Conservation (phyloP, 1,140 invertebrate species). For the Calliopsis andreniformis region DNA sequence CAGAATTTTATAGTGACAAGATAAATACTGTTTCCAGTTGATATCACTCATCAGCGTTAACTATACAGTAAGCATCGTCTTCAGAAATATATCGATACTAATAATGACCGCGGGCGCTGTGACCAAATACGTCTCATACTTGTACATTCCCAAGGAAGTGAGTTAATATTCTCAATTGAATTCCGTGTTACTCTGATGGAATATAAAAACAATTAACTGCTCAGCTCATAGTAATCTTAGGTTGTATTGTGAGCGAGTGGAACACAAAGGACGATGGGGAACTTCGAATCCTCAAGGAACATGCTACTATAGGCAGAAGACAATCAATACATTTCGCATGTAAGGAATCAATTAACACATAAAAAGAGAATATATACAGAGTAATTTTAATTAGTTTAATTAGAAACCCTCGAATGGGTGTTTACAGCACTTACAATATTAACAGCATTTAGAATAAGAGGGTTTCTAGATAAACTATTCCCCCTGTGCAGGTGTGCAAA, state of each 20-base stretch:
- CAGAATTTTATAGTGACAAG: no score
- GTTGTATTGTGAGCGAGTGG: background rate
- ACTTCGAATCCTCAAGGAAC: background rate
- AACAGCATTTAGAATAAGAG: no score
- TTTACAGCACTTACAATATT: no score
- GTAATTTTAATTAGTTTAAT: no score
- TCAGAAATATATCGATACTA: background rate
- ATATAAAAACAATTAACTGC: background rate
- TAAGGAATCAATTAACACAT: background rate
- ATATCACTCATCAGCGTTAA: background rate
- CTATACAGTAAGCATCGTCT: background rate
- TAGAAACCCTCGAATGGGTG: no score
- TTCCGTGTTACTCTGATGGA: background rate
- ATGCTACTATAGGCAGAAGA: background rate
- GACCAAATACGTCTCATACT: background rate
- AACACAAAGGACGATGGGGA: background rate
- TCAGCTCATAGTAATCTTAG: background rate
- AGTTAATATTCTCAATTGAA: background rate
- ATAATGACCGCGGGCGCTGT: background rate
- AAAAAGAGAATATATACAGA: no score
- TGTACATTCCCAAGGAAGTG: background rate
- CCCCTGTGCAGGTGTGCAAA: no score
- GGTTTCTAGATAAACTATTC: no score
- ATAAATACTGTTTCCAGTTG: background rate
- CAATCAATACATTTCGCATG: background rate